Evolutionary conservation across 30 jellyfish, hydroid and myxozoan genomes (phyloP), one percentile per base, ranked within the genome.

Genomic region (Aurelia coerulea): DNA sequence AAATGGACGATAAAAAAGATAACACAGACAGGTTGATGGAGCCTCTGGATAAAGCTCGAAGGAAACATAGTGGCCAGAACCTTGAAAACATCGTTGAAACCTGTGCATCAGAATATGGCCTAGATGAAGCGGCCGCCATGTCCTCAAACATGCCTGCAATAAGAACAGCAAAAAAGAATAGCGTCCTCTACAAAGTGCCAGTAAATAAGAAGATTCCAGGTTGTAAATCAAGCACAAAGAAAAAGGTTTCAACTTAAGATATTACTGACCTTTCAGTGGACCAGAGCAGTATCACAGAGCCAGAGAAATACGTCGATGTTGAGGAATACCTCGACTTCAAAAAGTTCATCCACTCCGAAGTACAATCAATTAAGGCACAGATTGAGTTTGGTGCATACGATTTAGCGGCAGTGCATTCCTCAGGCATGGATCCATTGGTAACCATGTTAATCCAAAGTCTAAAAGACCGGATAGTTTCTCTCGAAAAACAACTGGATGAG

Each of bases 401-500:
- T 65, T 8, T 2, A 65, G 37, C 74, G 15, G 74, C 74, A 10
- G 74, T 19, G 50, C 74, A 65, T 19, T 65, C 37, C 50, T 19
- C 41, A 8, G 74, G 37, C 37, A 42, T 65, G 34, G 74, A 12
- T n/a, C 74, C 74, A 16, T 60, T 60, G 69, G 31, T 19, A 19
- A 60, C 8, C 31, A 39, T 39, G 80, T 33, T 33, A 39, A 33
- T 69, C 19, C 58, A 69, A 69, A 31, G 60, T 69, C 51, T 69
- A 8, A 33, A 69, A 49, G 80, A 69, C 80, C 42, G 80, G 19
- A 69, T 69, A 5, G 62, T 32, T 39, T 33, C 80, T 19, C 62
- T 69, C 29, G 80, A 69, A 39, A 33, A 69, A 18, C 80, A 69
- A 39, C 80, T 69, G n/a, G 3, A 31, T 69, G 80, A 69, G 62